phyloP scores from a whole-genome alignment of 2,888 invertebrate genomes.

The Diploptera punctata region DNA sequence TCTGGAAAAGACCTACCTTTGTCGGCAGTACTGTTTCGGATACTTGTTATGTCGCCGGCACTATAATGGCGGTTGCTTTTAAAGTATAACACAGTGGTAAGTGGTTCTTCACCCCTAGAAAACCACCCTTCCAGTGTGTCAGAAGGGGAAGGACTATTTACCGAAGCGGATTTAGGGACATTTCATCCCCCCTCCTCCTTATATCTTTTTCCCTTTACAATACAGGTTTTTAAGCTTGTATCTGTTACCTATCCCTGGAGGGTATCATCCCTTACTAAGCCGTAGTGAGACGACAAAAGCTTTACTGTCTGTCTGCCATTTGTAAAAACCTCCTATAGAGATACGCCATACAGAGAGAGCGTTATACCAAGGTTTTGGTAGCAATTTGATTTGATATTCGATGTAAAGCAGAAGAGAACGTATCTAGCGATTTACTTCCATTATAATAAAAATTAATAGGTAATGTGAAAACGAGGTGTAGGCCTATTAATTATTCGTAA shows the following conservation, averaged over 20 bases:
- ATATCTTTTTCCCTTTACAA: slow-evolving; percentile 34
- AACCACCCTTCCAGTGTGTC: slow-evolving; percentile 15
- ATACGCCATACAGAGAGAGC: too few relatives aligned
- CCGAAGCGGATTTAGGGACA: slow-evolving; percentile 37
- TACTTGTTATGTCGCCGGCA: neutral
- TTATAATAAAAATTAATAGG: too few relatives aligned
- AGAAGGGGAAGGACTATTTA: slow-evolving; percentile 44
- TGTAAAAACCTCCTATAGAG: slow-evolving; percentile 7
- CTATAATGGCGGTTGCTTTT: slow-evolving; percentile 6
- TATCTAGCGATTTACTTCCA: too few relatives aligned
- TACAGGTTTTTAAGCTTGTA: slow-evolving; percentile 27
- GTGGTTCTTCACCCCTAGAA: slow-evolving; percentile 20
- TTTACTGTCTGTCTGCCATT: slow-evolving; percentile 10
- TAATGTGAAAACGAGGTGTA: too few relatives aligned
- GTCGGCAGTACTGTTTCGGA: too few relatives aligned
- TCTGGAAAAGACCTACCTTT: too few relatives aligned
- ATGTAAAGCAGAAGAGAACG: too few relatives aligned
- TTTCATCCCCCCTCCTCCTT: slow-evolving; percentile 45
- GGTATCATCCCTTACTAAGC: slow-evolving; percentile 29
- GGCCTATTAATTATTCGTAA: too few relatives aligned
- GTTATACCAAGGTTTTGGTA: too few relatives aligned
- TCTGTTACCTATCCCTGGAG: slow-evolving; percentile 1
- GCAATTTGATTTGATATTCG: too few relatives aligned
- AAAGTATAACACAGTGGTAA: slow-evolving; percentile 12
- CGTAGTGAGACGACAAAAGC: slow-evolving; percentile 12